Evolutionary conservation across 1,140 invertebrate genomes (phyloP), one percentile per base, ranked within the genome.

Genomic region (Zelostemma sp.): DNA sequence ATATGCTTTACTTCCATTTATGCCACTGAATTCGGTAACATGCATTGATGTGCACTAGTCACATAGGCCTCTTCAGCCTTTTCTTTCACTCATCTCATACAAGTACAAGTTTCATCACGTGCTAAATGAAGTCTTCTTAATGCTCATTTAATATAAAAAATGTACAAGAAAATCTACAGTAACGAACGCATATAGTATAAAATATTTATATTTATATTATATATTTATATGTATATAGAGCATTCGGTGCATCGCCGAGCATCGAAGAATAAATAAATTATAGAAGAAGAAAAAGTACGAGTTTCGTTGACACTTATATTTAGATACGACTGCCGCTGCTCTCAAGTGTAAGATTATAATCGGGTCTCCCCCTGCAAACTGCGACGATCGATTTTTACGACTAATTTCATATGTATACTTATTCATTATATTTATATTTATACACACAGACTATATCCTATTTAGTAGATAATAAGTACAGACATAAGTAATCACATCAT

Each of bases 161-260:
- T 83, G 75, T 84, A 84, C 80, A 84, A 84, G 79, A 81, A 84
- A 83, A 82, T 84, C 80, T 84, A 84, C 79, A 83, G 80, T 79
- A 81, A 81, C 74, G 77, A 80, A 80, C 74, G 78, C 76, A 75
- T 77, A 72, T 75, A 71, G 76, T 80, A 73, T 72, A 80, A 78
- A 64, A 74, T 74, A 72, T 73, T 73, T 72, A 55, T 68, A 68
- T 73, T 67, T 71, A 74, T 75, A 62, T 65, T 67, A 73, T 72
- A 66, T 63, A 65, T 72, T 64, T 73, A 73, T 70, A 62, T 64
- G 74, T 75, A 73, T 73, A 73, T 71, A 70, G 55, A 56, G 61
- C 59, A 55, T 60, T 63, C 71, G 67, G 71, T 40, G 19, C 31
- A 16, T 15, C 25, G 50, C 54, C 68, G 64, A 68, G 60, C 59